Evolutionary conservation across 1,140 invertebrate genomes (phyloP).

Genomic region (Eurosta solidaginis): DNA sequence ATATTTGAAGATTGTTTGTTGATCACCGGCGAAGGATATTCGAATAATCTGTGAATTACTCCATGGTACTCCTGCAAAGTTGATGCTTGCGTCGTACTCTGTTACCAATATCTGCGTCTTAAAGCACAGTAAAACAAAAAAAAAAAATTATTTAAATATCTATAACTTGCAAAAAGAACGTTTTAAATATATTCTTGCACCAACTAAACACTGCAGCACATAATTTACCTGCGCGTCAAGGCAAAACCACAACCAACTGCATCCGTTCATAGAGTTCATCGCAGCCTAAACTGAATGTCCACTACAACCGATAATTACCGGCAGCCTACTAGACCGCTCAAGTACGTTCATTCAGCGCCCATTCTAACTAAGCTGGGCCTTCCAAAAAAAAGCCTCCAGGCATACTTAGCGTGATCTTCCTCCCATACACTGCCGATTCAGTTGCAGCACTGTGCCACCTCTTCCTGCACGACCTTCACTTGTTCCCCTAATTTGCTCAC

Average conservation of each 20-base stretch:
- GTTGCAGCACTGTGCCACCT: background rate
- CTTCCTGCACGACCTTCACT: background rate
- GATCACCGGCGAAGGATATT: no score
- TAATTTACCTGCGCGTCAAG: background rate
- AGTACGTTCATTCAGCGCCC: background rate
- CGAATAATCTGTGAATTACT: no score
- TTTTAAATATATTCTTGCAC: no score
- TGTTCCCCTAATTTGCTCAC: background rate
- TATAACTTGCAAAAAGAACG: no score
- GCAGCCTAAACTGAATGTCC: no score
- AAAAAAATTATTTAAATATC: no score
- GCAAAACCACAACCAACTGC: background rate
- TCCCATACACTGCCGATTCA: background rate
- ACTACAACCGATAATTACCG: background rate
- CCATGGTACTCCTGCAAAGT: no score
- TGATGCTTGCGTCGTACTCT: no score
- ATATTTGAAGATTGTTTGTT: no score
- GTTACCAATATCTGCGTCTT: no score
- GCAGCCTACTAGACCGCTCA: background rate
- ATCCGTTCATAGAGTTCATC: background rate
- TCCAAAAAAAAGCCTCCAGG: background rate
- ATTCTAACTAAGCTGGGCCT: background rate
- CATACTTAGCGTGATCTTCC: background rate
- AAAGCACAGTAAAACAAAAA: no score
- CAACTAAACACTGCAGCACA: no score